Conservation (phyloP, 1,140 invertebrate genomes). For the Tetragnatha versicolor region DNA sequence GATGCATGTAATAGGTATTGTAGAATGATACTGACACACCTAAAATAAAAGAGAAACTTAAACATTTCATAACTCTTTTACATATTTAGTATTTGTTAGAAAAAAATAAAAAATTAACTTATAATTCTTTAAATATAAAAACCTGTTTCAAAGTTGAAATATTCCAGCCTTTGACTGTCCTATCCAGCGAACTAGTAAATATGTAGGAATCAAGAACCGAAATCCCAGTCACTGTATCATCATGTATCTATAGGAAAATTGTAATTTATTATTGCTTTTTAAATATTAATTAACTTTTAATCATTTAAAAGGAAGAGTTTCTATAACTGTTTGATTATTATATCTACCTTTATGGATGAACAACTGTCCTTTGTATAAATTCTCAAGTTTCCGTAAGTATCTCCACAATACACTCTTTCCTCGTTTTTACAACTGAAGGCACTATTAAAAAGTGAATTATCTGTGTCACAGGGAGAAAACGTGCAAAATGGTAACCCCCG, state of each 20-base stretch:
- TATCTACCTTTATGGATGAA: conserved; percentile 5
- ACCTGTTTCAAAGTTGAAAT: conserved; percentile 13
- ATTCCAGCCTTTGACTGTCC: conserved; percentile 35
- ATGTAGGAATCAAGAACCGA: conserved; percentile 1
- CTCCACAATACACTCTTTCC: conserved; percentile 7
- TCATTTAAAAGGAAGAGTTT: too few relatives aligned
- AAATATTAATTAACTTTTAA: too few relatives aligned
- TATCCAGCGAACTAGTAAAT: conserved; percentile 40
- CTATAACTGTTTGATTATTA: too few relatives aligned
- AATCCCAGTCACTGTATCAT: conserved; percentile 27
- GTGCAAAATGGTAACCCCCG: not conserved
- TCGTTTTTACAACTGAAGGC: conserved; percentile 20
- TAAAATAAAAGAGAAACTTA: not conserved
- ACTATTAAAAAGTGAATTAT: not conserved
- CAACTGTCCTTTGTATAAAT: not conserved
- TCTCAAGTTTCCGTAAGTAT: conserved; percentile 21
- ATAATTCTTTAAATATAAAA: not conserved
- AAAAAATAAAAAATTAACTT: not conserved
- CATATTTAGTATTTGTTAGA: not conserved
- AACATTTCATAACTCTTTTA: not conserved
- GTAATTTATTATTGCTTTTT: too few relatives aligned
- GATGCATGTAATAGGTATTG: not conserved
- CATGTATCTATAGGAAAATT: conserved; percentile 22
- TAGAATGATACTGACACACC: conserved; percentile 22
- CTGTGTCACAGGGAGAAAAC: not conserved